Base-by-base conservation (phyloP, 2,888 invertebrate genomes). In the Mylabris sibirica region DNA sequence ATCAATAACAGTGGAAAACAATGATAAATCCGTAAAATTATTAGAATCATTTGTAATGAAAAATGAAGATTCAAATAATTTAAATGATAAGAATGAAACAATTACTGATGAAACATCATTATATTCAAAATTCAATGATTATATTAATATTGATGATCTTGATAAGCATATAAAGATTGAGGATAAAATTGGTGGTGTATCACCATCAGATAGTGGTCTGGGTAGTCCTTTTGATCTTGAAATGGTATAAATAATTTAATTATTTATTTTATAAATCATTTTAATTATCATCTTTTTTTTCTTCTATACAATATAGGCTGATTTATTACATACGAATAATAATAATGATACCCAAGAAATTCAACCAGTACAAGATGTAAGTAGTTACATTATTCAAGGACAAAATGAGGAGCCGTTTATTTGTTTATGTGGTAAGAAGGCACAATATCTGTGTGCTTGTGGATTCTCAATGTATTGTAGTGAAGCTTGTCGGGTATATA, bases 171-270 rank as follows among this genome's bases (percentile, higher is more conserved):
- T 49, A 2, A 20, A 49, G 20, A 20, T 49, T 17, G 20, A 49
- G 17, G 17, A 20, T 5, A 20, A 49, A 20, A 17, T 20, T 6
- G 49, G 49, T 9, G 20, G 17, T 20, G 49, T 20, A 49, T 49
- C 49, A 49, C 49, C 49, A 49, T 5, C 49, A 6, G 49, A 49
- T 20, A 49, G 49, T 49, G 49, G 49, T 49, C 20, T 49, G 6
- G 49, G 49, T 49, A 49, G 49, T 49, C 49, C 49, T 2, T 49
- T 49, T 49, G 49, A 49, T 49, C 17, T 49, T 17, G 49, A 49
- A 4, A 49, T 49, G 49, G 49, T 49, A 49, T 49, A 30, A 17
- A n/a, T n/a, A n/a, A 17, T 49, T 49, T 49, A 20, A 49, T 49
- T 20, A 14, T 41, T 41, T n/a, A n/a, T 41, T n/a, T 14, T 14